A percentile compares a stretch with the other conserved stretches of the same genome.
phyloP scores from a whole-genome alignment of 2,113 vertebrate genomes.

The Psittacula cyanocephala region DNA sequence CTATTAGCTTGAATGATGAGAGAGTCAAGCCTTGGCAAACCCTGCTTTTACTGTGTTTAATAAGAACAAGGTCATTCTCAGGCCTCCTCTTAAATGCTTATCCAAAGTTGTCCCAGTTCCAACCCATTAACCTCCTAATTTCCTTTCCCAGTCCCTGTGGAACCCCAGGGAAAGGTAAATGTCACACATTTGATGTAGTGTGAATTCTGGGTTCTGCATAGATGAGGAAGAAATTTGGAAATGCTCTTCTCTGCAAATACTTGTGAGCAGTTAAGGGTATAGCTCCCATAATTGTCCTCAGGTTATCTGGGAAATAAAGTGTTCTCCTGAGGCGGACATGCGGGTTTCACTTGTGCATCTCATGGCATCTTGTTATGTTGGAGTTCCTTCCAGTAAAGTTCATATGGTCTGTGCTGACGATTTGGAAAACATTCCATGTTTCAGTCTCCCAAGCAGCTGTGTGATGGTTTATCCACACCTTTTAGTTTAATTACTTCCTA shows the following conservation, averaged over 20 bases:
- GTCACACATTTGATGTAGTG: neutral
- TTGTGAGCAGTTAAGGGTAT: neutral
- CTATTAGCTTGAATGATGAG: neutral
- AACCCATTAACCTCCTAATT: slow-evolving; percentile 30
- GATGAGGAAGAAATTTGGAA: neutral
- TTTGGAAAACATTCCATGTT: neutral
- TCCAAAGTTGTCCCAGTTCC: slow-evolving; percentile 24
- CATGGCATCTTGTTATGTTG: neutral
- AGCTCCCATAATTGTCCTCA: neutral
- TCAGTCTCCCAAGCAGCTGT: neutral
- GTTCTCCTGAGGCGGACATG: neutral
- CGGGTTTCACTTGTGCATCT: neutral
- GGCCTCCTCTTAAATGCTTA: neutral
- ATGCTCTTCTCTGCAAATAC: neutral
- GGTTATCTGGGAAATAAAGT: neutral
- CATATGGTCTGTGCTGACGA: rapidly evolving
- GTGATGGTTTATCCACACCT: neutral
- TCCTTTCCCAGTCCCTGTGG: neutral
- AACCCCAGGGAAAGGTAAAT: slow-evolving; percentile 6
- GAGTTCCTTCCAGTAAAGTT: neutral
- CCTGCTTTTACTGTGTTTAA: neutral
- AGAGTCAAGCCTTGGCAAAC: neutral
- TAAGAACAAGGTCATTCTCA: neutral
- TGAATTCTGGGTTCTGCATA: neutral
- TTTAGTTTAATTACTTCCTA: neutral